Base-by-base conservation (phyloP, 2,888 invertebrate genomes). In the Ophion costatus region DNA sequence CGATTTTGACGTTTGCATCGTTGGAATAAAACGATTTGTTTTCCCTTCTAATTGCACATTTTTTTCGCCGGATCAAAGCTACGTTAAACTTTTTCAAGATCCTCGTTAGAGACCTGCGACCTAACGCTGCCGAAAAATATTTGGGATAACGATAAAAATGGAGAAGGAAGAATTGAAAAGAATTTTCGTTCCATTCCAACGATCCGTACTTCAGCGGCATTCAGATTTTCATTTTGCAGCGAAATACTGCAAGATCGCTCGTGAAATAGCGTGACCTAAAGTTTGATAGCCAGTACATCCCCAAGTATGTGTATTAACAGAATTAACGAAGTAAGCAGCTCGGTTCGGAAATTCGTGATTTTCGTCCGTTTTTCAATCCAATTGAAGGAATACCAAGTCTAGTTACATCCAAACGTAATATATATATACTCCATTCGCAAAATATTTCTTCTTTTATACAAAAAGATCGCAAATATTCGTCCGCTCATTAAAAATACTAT, bases 401-500 rank as follows among this genome's bases (percentile, higher is more conserved):
- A 80, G 63, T 82, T 85, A 82, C 76, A 82, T 76, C 29, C 51
- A 56, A 85, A 82, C 79, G 76, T 69, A 67, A 73, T 66, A 45
- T 75, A 73, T 66, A 45, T 75, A 84, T 10, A 14, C 51, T 82
- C 56, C 29, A 80, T 75, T 80, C 80, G 82, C 85, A 85, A 82
- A 85, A 82, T 70, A 85, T 38, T 61, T 20, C 63, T 70, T 80
- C 69, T 71, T 79, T 59, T 80, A 66, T 85, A 85, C 79, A 85
- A 51, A 85, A 80, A 80, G 59, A 70, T 77, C 85, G 75, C 76
- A 82, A 74, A 67, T 76, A 76, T 22, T 80, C 57, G 76, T 77
- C 76, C 79, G 84, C 69, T 80, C 79, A 82, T 88, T 84, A 87
- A 84, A 86, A 88, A 84, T 87, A 84, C 74, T 74, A 83, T 85